Base-by-base conservation (phyloP, 2,888 invertebrate genomes). In the Mycalesis mineus region DNA sequence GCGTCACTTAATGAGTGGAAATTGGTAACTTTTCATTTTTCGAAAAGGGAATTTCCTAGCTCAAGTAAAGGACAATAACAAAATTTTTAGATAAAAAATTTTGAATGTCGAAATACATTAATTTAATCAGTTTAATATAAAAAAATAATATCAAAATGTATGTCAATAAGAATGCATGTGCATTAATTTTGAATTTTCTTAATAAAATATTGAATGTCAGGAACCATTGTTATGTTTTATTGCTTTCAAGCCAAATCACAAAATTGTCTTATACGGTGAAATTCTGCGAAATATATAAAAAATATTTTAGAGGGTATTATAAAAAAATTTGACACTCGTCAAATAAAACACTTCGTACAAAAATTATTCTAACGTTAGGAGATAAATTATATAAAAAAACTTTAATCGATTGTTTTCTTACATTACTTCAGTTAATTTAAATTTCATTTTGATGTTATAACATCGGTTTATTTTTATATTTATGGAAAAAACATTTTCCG, bases 1-100 rank as follows among this genome's bases (percentile, higher is more conserved):
- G 84, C 82, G 63, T 74, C 66, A 64, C 40, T 55, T 58, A 65
- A 65, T 60, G 57, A 54, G 75, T 77, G 78, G 73, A 82, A 87
- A 86, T 80, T 39, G 70, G 60, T 62, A 64, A 74, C 86, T 84
- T 86, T 88, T 88, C 85, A 70, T 48, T n/a, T 2, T 2, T 31
- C 64, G 84, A 88, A 88, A 87, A 86, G 84, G 71, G 65, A 74
- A 80, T 81, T 84, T 80, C 81, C 58, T 36, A 61, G 72, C 80
- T 73, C 77, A 63, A 56, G 57, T 60, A 51, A 65, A 69, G 67
- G 77, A 83, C 87, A 83, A 80, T 60, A 71, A 66, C 81, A 84
- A 88, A 87, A 84, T 77, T 88, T 88, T 88, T 69, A 39, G 67
- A 52, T 33, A 42, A 68, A 78, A 84, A 88, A 84, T 75, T 82